Base-by-base conservation (phyloP, 2,113 vertebrate species). In the Platysternon megacephalum region DNA sequence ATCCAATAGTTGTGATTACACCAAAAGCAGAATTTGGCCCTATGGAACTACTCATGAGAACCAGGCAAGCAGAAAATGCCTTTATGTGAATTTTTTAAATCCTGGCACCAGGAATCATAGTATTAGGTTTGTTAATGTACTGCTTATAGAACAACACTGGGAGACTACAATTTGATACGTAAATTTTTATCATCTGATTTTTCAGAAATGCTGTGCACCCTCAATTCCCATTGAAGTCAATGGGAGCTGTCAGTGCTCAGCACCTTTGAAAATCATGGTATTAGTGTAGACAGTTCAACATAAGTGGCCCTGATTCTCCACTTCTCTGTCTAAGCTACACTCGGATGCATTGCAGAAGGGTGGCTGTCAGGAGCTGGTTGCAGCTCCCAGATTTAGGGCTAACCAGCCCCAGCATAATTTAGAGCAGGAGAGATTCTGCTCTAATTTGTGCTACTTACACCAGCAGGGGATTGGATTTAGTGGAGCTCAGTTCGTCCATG, bases 181-280 rank as follows among this genome's bases (percentile, higher is more conserved):
- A 49, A 19, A 51, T 46, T 9, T 51, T 93, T 83, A 29, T 72
- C 74, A 8, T 17, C 78, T 76, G 9, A 22, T 44, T 87, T 35
- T 48, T 74, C 19, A 72, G 17, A 72, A 84, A 88, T 87, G 51
- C 12, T 93, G 8, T 35, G 19, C 2, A 17, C 5, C 5, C 58
- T 55, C 11, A 65, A 74, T 89, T 92, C 24, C 24, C 11, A 8
- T 26, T 74, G 82, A 94, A 95, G 72, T 74, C 10, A 88, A 26
- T 28, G 35, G 52, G 84, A 87, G 35, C 8, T 86, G 6, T 52
- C 46, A 80, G 65, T 51, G 11, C 46, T 52, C 55, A 61, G 48
- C 26, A 78, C 44, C 42, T 87, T 83, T 42, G 81, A 87, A 86
- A 61, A 49, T 35, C 14, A 78, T n/a, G 42, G 21, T 84, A 32